Evolutionary conservation across 2,888 invertebrate genomes (phyloP), one percentile per base, ranked within the genome.

Genomic region (Prostheceraeus crozeri): DNA sequence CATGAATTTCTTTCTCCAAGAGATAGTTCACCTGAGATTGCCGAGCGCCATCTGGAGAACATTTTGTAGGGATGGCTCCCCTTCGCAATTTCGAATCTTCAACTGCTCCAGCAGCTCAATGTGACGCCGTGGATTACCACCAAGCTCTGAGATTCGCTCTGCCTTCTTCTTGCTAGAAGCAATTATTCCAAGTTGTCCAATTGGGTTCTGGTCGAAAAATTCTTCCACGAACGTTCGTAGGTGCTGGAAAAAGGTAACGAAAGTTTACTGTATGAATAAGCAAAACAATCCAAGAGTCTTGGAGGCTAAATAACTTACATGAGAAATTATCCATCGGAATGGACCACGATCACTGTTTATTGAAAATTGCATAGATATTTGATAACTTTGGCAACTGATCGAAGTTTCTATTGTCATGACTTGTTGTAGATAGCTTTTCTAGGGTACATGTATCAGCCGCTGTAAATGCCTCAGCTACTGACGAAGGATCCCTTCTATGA

Each of bases 181-280:
- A 64, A 98, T 85, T 33, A 98, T 79, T 23, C 96, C 96, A 65
- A 99, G 79, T 77, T 99, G 98, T 72, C 94, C 93, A 57, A 98
- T 86, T 8, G 98, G 98, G 78, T 98, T 99, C 76, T 94, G 91
- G 77, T 96, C 94, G 76, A 96, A 94, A 74, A 88, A 98, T 74
- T 94, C 93, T 68, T 91, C 88, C 61, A 98, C 84, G 76, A 96
- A 99, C 65, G 84, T 83, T 77, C 91, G 88, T 62, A 98, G 74
- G 11, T 93, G 4, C 51, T 51, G 25, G 21, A 51, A 8, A 8
- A 51, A 45, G 14, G 16, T 11, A 45, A 45, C 16, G 16, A 16
- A 11, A 16, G 14, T 11, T n/a, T 33, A 8, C n/a, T 33, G 33
- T 11, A 8, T 11, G 33, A 33, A 33, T n/a, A n/a, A 33, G n/a